Base-by-base conservation (phyloP, 1,140 invertebrate species). In the Lanistes nyassanus region DNA sequence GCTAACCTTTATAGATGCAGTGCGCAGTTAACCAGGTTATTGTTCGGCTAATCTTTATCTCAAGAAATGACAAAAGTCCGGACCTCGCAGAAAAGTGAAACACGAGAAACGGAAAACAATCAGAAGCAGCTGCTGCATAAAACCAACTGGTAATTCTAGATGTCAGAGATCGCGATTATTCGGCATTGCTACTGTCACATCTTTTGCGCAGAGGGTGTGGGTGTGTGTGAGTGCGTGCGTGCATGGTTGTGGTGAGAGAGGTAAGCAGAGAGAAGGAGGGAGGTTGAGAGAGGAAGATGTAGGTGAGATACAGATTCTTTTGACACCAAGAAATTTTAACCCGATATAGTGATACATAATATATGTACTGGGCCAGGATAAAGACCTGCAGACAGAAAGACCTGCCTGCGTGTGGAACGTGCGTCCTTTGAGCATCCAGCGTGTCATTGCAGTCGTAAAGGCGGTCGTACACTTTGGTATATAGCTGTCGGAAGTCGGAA, bases 321-420 rank as follows among this genome's bases (percentile, higher is more conserved):
- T n/a, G n/a, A n/a, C n/a, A n/a, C n/a, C n/a, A n/a, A 65, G 62
- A 65, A 65, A 7, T 21, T 7, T 23, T 6, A 65, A 11, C 19
- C 3, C 13, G 62, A 31, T 13, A 65, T 19, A 34, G 19, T 36
- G 19, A 6, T 13, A 31, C 13, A 31, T 31, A 34, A 11, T 21
- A 11, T 36, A 9, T 36, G 19, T 36, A 36, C 34, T 11, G 39
- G 62, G 39, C 31, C 19, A 36, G 39, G 62, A 31, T 11, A 65
- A 16, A 65, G 62, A 65, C 31, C 34, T 31, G 39, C 16, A 65
- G 26, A 65, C 16, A 65, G 13, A 65, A 36, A 65, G 62, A 65
- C 16, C 31, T 36, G 26, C 11, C 16, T 36, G 62, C 34, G 62
- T 13, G 62, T 36, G 62, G 39, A 36, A 16, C 34, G 62, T 23